Evolutionary conservation across 2,113 vertebrate species (phyloP).

Genomic region (Apistogramma diplotaenia): DNA sequence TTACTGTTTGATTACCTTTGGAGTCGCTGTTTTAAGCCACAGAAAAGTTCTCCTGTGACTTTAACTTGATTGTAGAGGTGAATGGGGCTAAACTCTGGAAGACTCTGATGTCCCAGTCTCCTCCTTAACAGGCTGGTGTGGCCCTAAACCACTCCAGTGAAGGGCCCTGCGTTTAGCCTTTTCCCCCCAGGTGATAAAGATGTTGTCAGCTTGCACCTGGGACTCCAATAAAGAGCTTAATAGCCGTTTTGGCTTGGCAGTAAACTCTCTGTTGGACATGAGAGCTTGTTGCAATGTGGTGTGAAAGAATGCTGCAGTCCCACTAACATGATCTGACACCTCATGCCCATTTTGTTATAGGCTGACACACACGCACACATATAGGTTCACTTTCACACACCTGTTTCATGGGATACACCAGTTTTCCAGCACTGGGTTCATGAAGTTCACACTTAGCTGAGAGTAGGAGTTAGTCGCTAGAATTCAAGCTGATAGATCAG

Average conservation of each 20-base stretch:
- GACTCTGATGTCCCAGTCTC: conserved; percentile 3
- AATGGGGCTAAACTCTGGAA: conserved; percentile 5
- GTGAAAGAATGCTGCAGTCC: conserved; percentile 55
- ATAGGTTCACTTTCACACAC: conserved; percentile 29
- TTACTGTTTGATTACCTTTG: neutral
- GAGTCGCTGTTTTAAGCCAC: neutral
- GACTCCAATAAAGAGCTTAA: conserved; percentile 68
- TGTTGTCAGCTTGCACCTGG: conserved; percentile 66
- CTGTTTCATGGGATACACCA: conserved; percentile 42
- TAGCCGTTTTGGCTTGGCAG: conserved; percentile 54
- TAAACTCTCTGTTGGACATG: conserved; percentile 59
- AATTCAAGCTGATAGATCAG: conserved; percentile 1
- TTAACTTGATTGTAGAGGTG: neutral
- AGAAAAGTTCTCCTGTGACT: neutral
- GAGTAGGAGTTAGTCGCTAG: neutral
- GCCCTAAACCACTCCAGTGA: conserved; percentile 23
- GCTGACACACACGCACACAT: conserved; percentile 4
- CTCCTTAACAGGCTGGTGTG: conserved; percentile 2
- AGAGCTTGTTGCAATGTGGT: conserved; percentile 55
- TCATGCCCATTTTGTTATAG: conserved; percentile 41
- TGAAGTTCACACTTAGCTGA: conserved; percentile 9
- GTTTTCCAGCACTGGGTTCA: conserved; percentile 35
- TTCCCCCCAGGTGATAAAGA: conserved; percentile 64
- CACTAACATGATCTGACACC: conserved; percentile 47
- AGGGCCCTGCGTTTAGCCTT: conserved; percentile 5